phyloP scores from a whole-genome alignment of 37 sponge, comb jelly and placozoan genomes.

The Halichondria panicea region DNA sequence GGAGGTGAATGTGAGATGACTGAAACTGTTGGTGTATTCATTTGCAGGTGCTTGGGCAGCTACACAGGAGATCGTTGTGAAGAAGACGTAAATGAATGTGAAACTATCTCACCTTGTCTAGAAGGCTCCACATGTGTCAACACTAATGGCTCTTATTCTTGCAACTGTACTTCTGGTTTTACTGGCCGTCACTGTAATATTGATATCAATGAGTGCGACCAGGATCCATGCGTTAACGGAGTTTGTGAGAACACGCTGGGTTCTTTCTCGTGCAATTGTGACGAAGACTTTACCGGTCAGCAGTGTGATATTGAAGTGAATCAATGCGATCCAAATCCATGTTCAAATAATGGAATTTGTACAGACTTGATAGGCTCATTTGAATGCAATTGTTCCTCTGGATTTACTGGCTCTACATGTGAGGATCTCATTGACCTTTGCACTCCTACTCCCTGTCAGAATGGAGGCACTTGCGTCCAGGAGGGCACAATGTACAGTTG shows the following conservation, averaged over 20 bases:
- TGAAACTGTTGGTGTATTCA: slow-evolving; percentile 34
- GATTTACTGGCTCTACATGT: slow-evolving; percentile 41
- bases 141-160: slow-evolving; percentile 21
- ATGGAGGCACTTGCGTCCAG: slow-evolving; percentile 44
- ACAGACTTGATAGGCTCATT: slow-evolving; percentile 6
- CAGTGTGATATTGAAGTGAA: slow-evolving; percentile 41
- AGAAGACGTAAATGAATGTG: slow-evolving; percentile 33
- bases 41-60: slow-evolving; percentile 42
- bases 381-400: slow-evolving; percentile 31
- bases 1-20: slow-evolving; percentile 1
- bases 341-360: slow-evolving; percentile 62
- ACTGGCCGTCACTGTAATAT: slow-evolving; percentile 27
- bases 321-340: slow-evolving; percentile 36
- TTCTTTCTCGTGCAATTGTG: slow-evolving; percentile 55
- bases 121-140: slow-evolving; percentile 52
- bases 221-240: slow-evolving; percentile 27
- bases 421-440: slow-evolving; percentile 53
- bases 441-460: slow-evolving; percentile 18
- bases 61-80: slow-evolving; percentile 64
- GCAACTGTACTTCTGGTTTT: slow-evolving; percentile 42
- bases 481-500: slow-evolving; percentile 27
- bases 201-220: slow-evolving; percentile 44
- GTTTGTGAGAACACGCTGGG: slow-evolving; percentile 38
- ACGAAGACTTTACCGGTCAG: slow-evolving; percentile 47
- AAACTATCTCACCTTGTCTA: slow-evolving; percentile 23